phyloP scores from a whole-genome alignment of 1,140 invertebrate genomes.

The Halyomorpha halys region DNA sequence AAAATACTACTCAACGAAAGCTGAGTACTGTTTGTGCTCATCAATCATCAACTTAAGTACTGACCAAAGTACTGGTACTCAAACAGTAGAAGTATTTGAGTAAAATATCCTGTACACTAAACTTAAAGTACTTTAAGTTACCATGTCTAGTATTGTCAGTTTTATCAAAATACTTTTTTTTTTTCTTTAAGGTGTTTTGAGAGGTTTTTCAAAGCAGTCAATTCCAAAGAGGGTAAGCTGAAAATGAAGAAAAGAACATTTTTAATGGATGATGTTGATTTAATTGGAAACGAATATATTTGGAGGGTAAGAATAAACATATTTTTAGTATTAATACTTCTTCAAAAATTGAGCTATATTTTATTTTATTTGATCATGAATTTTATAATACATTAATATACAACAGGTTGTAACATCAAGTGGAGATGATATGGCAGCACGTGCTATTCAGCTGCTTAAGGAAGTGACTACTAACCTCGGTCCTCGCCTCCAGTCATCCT shows the following conservation, averaged over 20 bases:
- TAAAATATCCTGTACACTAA: too few species aligned
- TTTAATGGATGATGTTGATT: constrained; percentile 72
- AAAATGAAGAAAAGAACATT: constrained; percentile 75
- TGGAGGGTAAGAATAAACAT: constrained; percentile 61
- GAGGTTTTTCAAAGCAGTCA: constrained; percentile 94
- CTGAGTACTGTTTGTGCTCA: too few species aligned
- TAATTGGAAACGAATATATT: constrained; percentile 92
- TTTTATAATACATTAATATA: constrained; percentile 16
- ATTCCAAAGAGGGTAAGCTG: constrained; percentile 88
- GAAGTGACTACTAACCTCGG: constrained; percentile 91
- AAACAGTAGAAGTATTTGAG: too few species aligned
- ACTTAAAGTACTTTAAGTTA: too few species aligned
- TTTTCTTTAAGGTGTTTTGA: constrained; percentile 59
- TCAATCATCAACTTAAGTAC: too few species aligned
- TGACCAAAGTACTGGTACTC: too few species aligned
- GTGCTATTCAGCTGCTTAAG: constrained; percentile 82
- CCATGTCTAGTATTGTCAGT: too few species aligned
- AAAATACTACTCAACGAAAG: too few species aligned
- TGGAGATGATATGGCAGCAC: constrained; percentile 80
- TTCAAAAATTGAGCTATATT: too few species aligned
- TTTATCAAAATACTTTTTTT: too few species aligned
- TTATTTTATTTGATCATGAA: not conserved
- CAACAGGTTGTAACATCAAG: constrained; percentile 72
- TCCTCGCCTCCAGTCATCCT: constrained; percentile 62
- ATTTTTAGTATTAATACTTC: not conserved